phyloP scores from a whole-genome alignment of 2,113 vertebrate genomes.

The Petrocephalus microphthalmus region DNA sequence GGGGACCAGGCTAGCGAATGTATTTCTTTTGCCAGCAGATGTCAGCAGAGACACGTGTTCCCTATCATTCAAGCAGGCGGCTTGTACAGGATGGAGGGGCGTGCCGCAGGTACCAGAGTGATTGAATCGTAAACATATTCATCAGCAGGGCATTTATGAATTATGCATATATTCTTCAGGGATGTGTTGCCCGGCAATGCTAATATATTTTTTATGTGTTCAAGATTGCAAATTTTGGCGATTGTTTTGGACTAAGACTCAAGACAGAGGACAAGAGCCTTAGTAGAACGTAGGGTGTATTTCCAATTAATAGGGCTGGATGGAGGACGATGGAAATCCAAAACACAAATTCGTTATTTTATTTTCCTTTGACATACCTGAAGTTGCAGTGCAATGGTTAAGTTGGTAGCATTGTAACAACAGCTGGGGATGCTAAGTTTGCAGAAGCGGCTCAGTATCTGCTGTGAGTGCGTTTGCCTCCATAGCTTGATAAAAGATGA shows the following conservation, averaged over 20 bases:
- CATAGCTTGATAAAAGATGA: background rate
- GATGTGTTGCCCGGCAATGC: background rate
- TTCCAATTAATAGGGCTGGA: background rate
- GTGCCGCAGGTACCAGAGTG: background rate
- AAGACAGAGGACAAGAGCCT: background rate
- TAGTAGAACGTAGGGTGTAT: background rate
- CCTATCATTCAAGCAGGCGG: background rate
- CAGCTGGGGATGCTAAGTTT: background rate
- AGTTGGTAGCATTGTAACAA: background rate
- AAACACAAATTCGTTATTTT: background rate
- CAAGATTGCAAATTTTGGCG: background rate
- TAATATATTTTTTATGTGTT: background rate
- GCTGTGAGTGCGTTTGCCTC: background rate
- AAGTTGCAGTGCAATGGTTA: background rate
- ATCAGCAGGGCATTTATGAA: background rate
- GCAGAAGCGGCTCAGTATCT: background rate
- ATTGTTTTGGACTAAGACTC: background rate
- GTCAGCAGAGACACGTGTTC: background rate
- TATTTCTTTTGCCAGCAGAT: background rate
- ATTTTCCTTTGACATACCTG: background rate
- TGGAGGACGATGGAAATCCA: background rate
- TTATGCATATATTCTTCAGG: background rate
- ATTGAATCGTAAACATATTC: background rate
- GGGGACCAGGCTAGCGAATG: background rate
- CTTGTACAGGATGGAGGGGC: background rate